Percentiles rank a stretch among this genome's conserved stretches.
Evolutionary conservation across 2,888 invertebrate species (phyloP).

Genomic region (Heliconius aoede): DNA sequence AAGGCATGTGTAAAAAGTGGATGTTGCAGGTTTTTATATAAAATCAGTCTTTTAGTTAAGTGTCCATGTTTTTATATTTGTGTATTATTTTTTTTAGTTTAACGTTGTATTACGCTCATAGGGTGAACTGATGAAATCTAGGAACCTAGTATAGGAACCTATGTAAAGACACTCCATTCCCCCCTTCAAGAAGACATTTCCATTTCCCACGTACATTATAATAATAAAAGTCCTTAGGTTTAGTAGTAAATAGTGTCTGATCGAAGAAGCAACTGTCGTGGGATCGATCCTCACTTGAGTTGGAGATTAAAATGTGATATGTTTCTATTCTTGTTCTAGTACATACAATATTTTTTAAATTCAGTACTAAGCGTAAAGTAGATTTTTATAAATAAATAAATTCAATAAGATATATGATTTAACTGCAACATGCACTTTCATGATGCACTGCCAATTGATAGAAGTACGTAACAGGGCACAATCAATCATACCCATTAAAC

Average conservation of each 20-base stretch:
- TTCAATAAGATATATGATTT: neutral
- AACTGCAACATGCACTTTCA: neutral
- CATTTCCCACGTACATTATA: too few relatives aligned
- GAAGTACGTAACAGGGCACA: slow-evolving; percentile 28
- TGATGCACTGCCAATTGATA: slow-evolving; percentile 29
- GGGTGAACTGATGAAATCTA: neutral
- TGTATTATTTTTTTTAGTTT: neutral
- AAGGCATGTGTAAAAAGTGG: neutral
- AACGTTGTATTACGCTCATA: neutral
- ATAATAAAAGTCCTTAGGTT: too few relatives aligned
- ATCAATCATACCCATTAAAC: slow-evolving; percentile 29
- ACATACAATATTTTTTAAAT: too few relatives aligned
- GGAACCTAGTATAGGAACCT: too few relatives aligned
- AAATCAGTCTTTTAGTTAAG: neutral
- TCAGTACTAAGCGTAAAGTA: too few relatives aligned
- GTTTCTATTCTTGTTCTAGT: too few relatives aligned
- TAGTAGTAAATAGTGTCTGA: too few relatives aligned
- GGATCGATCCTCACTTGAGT: too few relatives aligned
- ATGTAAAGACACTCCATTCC: neutral
- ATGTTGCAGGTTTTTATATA: neutral
- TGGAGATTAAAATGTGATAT: too few relatives aligned
- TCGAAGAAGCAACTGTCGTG: too few relatives aligned
- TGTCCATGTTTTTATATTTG: neutral
- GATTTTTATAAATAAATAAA: too few relatives aligned
- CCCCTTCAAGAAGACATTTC: too few relatives aligned